These are phyloP conservation scores for cattle (Bos taurus) DNA, from an alignment of 2,113 vertebrate genomes.

Conservation along the genomic window DNA sequence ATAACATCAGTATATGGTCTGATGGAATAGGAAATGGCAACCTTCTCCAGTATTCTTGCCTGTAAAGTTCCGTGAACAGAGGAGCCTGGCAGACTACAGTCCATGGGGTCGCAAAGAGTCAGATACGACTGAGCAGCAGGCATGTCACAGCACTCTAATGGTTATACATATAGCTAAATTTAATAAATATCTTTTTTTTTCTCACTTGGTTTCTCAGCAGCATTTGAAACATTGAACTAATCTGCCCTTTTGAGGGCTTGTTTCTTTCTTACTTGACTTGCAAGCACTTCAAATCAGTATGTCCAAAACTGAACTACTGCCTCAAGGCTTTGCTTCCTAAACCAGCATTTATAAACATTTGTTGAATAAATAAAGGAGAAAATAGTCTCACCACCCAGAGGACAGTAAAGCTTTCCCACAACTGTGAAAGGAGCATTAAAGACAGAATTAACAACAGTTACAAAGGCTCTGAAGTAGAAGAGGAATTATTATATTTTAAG, in stretches of 20 bases:
- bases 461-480: not conserved
- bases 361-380: not conserved
- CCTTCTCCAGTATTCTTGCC: too few species aligned
- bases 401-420: not conserved
- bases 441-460: not conserved
- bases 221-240: not conserved
- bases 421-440: not conserved
- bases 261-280: not conserved
- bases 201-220: not conserved
- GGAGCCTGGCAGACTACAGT: too few species aligned
- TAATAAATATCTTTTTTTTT: not conserved
- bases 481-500: not conserved
- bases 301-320: not conserved
- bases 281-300: not conserved
- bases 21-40: too few species aligned
- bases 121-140: too few species aligned
- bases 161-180: not conserved
- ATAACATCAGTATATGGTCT: not conserved
- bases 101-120: too few species aligned
- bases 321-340: not conserved
- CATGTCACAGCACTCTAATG: too few species aligned
- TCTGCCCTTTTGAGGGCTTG: not conserved
- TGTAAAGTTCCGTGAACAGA: too few species aligned
- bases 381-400: not conserved
- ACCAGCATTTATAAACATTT: not conserved